Evolutionary conservation across 2,888 invertebrate genomes (phyloP), one percentile per base, ranked within the genome.

Genomic region (Pyrochroa serraticornis): DNA sequence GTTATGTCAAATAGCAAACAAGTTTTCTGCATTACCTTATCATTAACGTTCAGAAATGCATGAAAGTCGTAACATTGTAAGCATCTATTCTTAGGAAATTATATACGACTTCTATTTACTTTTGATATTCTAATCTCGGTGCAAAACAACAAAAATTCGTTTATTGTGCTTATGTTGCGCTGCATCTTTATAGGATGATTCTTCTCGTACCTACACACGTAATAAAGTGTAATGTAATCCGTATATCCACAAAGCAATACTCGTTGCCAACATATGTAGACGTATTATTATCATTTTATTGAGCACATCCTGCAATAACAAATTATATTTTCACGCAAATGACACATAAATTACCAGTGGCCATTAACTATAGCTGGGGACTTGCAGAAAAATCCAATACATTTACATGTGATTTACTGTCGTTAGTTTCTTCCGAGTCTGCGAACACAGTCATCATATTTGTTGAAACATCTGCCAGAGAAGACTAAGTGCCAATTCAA

Each of bases 221-320:
- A 55, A 55, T 55, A 55, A 48, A 55, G 13, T 37, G 54, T 48
- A 55, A 55, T 48, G 54, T 48, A 55, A 22, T 22, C 22, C 48
- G 54, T 43, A 48, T 53, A 48, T 48, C 54, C 54, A 55, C 48
- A 55, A 55, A 53, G 53, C 53, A 53, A 58, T 48, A 48, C 44
- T 48, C 58, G 49, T 53, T 48, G 48, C 58, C 38, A 58, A 58
- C 58, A 58, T 48, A 58, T 58, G 58, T 53, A 58, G 58, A 58
- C 58, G 42, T 58, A 58, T 58, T 58, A 58, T 58, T 58, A 58
- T 58, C 58, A 58, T 58, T 58, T 58, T 58, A 58, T 58, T 58
- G 58, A 53, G 48, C 53, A 49, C 53, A 58, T 58, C 58, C 58
- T 58, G 58, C 49, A 58, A 58, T 58, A 58, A 53, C 48, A 53